phyloP scores from a whole-genome alignment of 2,888 invertebrate species.

The Camponotus fellah region DNA sequence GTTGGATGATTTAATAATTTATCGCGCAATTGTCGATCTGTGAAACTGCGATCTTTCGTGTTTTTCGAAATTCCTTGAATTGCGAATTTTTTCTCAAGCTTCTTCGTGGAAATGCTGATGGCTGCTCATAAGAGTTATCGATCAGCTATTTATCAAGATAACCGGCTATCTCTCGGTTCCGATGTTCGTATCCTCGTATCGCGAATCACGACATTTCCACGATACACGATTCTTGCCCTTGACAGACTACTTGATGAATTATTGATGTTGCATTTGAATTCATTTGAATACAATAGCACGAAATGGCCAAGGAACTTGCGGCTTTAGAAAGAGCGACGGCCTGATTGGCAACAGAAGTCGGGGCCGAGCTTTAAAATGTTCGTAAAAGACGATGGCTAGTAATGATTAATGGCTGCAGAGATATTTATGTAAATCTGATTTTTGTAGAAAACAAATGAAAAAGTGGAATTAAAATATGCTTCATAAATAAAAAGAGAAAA shows the following conservation, averaged over 20 bases:
- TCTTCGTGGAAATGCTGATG: not conserved
- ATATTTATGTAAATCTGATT: not conserved
- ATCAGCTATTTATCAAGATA: constrained; percentile 7
- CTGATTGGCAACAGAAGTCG: not conserved
- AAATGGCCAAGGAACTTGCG: constrained; percentile 44
- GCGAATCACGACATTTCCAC: constrained; percentile 59
- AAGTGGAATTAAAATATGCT: not conserved
- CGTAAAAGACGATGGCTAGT: not conserved
- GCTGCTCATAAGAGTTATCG: constrained; percentile 10
- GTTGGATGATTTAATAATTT: not conserved
- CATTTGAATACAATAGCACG: constrained; percentile 73
- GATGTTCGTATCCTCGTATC: constrained; percentile 27
- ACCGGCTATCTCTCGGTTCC: not conserved
- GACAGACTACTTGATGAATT: constrained; percentile 73
- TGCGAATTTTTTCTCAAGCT: not conserved
- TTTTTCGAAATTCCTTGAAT: not conserved
- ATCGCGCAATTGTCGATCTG: not conserved
- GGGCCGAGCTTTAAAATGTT: not conserved
- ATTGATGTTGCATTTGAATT: constrained; percentile 75
- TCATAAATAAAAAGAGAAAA: not conserved
- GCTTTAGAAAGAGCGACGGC: not conserved
- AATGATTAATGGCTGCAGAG: not conserved
- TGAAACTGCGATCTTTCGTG: constrained; percentile 11
- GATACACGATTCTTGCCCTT: constrained; percentile 68
- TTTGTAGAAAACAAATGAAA: not conserved